Conservation (phyloP, 2,113 vertebrate species). For the Tamias sibiricus region DNA sequence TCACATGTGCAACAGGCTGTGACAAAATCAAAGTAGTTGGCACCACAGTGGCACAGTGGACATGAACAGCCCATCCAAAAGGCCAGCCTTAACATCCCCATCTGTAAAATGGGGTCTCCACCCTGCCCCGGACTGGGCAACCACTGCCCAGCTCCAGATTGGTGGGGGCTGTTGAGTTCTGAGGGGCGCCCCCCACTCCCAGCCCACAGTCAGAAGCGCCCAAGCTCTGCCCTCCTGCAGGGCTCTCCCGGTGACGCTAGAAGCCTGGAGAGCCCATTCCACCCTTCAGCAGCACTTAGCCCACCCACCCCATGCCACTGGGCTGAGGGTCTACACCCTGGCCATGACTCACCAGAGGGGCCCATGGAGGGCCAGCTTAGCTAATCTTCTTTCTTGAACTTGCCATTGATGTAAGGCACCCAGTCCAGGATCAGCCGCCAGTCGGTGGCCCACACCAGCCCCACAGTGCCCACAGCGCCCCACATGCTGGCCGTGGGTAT, state of each 20-base stretch:
- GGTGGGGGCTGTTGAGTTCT: too few species aligned
- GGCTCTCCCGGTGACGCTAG: neutral
- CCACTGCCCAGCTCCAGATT: neutral
- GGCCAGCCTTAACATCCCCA: neutral
- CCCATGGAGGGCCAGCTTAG: neutral
- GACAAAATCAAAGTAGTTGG: too few species aligned
- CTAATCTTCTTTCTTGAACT: slow-evolving; percentile 93
- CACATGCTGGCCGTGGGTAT: slow-evolving; percentile 89
- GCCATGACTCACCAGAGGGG: slow-evolving; percentile 71
- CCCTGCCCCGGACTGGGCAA: neutral
- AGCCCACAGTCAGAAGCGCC: neutral
- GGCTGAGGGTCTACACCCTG: too few species aligned
- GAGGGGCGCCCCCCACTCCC: neutral
- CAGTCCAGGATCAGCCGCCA: slow-evolving; percentile 95
- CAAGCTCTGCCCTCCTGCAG: neutral
- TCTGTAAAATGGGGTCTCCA: neutral
- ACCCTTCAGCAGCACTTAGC: accelerated
- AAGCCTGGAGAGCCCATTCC: accelerated
- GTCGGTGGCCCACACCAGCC: slow-evolving; percentile 93
- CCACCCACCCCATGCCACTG: neutral
- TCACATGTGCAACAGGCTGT: accelerated
- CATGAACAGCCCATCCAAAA: too few species aligned
- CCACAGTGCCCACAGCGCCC: slow-evolving; percentile 88
- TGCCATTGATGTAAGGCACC: slow-evolving; percentile 94
- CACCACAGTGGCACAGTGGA: too few species aligned